phyloP scores from a whole-genome alignment of 1,140 invertebrate species.

The Pseudomyrmex concolor region DNA sequence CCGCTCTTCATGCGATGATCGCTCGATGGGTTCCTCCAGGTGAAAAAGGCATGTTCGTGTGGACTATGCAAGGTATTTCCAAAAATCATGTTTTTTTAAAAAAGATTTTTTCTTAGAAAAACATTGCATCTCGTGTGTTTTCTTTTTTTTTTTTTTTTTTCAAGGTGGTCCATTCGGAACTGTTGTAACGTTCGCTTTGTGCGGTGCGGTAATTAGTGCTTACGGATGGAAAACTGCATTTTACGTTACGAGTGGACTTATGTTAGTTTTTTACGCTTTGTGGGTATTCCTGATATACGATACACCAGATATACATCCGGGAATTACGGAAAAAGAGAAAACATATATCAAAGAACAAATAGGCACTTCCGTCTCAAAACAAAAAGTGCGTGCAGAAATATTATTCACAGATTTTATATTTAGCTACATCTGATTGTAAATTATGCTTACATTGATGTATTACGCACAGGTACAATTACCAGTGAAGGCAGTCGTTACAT shows the following conservation, averaged over 20 bases:
- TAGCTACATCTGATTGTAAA: neutral
- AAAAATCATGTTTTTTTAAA: neutral
- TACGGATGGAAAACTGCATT: slow-evolving; percentile 91
- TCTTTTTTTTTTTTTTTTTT: slow-evolving; percentile 65
- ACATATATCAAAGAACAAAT: slow-evolving; percentile 89
- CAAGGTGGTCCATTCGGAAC: slow-evolving; percentile 91
- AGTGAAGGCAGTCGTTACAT: slow-evolving; percentile 85
- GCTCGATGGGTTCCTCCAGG: slow-evolving; percentile 91
- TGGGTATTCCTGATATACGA: slow-evolving; percentile 90
- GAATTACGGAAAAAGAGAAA: slow-evolving; percentile 91
- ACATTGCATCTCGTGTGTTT: slow-evolving; percentile 7
- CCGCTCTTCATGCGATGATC: slow-evolving; percentile 89
- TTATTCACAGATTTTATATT: neutral
- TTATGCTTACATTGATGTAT: slow-evolving; percentile 1
- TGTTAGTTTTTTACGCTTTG: slow-evolving; percentile 86
- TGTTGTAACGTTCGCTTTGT: slow-evolving; percentile 90
- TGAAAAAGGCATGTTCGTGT: slow-evolving; percentile 91
- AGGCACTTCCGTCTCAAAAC: slow-evolving; percentile 85
- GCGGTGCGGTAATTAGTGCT: slow-evolving; percentile 87
- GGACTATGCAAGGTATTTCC: slow-evolving; percentile 86
- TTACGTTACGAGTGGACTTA: slow-evolving; percentile 89
- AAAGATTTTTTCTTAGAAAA: neutral
- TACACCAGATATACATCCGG: slow-evolving; percentile 90
- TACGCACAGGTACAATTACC: slow-evolving; percentile 76
- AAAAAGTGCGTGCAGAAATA: slow-evolving; percentile 79